Evolutionary conservation across 2,797 vertebrate genomes (phyloP).

Genomic region (Gouania willdenowi): DNA sequence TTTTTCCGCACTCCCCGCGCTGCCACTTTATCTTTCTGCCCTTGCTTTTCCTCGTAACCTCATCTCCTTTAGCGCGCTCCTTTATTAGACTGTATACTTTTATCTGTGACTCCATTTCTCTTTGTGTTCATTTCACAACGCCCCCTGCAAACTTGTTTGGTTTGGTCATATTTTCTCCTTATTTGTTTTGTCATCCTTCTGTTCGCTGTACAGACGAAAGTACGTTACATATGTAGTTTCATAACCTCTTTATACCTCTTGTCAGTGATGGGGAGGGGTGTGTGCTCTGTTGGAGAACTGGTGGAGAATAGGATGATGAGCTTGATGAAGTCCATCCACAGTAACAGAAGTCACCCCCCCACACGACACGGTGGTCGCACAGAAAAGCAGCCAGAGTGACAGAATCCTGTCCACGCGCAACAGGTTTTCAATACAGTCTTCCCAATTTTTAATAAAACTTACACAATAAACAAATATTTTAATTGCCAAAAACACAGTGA

Average conservation of each 20-base stretch:
- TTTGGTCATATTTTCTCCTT: constrained; percentile 15
- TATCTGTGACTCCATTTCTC: constrained; percentile 37
- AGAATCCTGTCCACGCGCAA: too few species aligned
- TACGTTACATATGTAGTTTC: constrained; percentile 4
- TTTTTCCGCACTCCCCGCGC: constrained; percentile 20
- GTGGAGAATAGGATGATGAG: too few species aligned
- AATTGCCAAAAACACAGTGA: too few species aligned
- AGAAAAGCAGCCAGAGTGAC: too few species aligned
- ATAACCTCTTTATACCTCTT: not conserved
- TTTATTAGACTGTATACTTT: constrained; percentile 42
- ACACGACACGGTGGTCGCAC: too few species aligned
- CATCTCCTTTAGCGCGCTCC: constrained; percentile 30
- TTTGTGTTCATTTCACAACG: constrained; percentile 22
- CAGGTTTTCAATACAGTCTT: too few species aligned
- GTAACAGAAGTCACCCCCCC: too few species aligned
- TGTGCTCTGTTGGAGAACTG: too few species aligned
- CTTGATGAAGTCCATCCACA: too few species aligned
- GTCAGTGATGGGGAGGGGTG: too few species aligned
- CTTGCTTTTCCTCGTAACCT: constrained; percentile 33
- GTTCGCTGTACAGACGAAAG: not conserved
- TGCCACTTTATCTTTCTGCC: constrained; percentile 55
- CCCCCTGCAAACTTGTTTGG: constrained; percentile 8
- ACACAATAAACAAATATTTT: too few species aligned
- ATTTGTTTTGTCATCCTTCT: constrained; percentile 18
- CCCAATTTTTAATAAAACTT: too few species aligned